phyloP scores from a whole-genome alignment of 2,888 invertebrate species.

The Rhingia campestris region DNA sequence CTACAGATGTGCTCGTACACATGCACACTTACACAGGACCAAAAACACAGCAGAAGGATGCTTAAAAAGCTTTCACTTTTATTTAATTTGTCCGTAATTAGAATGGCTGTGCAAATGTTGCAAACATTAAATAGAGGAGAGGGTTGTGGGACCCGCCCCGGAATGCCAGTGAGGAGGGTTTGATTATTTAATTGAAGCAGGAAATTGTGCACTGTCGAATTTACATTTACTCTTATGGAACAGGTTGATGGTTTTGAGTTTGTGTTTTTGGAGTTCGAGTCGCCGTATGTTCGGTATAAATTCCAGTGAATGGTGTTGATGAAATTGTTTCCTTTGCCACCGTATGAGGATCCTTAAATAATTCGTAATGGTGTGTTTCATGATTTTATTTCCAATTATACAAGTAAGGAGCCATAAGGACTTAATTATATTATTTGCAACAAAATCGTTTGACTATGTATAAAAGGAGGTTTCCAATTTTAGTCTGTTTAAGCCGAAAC shows the following conservation, averaged over 20 bases:
- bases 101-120: conserved; percentile 70
- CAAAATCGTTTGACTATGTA: not conserved
- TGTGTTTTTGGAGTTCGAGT: not conserved
- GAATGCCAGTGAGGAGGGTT: conserved; percentile 18
- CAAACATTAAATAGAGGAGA: conserved; percentile 66
- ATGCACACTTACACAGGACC: conserved; percentile 15
- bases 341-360: conserved; percentile 31
- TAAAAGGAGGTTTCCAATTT: conserved; percentile 10
- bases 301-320: not conserved
- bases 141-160: not conserved
- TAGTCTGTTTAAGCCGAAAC: not conserved
- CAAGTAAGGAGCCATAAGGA: conserved; percentile 48
- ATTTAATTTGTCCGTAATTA: conserved; percentile 73
- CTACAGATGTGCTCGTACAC: conserved; percentile 9
- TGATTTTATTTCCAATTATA: conserved; percentile 61
- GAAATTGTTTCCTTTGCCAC: not conserved
- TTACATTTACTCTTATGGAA: conserved; percentile 69
- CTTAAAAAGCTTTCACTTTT: conserved; percentile 73
- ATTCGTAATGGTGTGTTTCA: conserved; percentile 53
- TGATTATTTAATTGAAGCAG: conserved; percentile 73
- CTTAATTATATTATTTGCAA: conserved; percentile 52
- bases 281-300: not conserved
- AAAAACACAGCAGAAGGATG: conserved; percentile 38
- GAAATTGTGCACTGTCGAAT: conserved; percentile 68
- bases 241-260: conserved; percentile 3